Evolutionary conservation across 2,797 vertebrate genomes (phyloP).

Genomic region (Fistularia commersonii): DNA sequence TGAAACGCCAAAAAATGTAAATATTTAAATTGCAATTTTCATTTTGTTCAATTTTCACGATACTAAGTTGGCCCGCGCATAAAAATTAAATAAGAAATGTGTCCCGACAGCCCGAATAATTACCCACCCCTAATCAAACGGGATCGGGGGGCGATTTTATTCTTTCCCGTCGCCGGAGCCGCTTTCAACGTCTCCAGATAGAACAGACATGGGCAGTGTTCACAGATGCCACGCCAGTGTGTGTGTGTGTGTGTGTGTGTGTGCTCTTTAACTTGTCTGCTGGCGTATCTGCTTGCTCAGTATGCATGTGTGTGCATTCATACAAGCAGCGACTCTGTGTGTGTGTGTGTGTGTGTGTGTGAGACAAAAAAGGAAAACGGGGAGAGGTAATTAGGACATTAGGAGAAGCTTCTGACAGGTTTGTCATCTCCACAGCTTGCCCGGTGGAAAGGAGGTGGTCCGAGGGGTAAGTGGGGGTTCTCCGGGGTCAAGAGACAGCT

Average conservation of each 20-base stretch:
- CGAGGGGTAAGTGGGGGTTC: slow-evolving; percentile 66
- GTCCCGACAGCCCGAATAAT: too few species aligned
- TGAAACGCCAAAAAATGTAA: too few species aligned
- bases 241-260: too few species aligned
- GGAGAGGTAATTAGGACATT: slow-evolving; percentile 76
- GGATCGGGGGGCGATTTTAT: too few species aligned
- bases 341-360: slow-evolving; percentile 14
- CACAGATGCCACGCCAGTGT: slow-evolving; percentile 10
- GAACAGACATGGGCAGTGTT: slow-evolving; percentile 34
- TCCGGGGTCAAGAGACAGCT: slow-evolving; percentile 71
- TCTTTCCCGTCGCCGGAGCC: too few species aligned
- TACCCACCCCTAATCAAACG: too few species aligned
- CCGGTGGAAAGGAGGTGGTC: slow-evolving; percentile 68
- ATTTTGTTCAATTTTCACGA: too few species aligned
- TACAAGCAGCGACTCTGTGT: slow-evolving; percentile 7
- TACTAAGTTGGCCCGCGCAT: too few species aligned
- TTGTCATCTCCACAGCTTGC: slow-evolving; percentile 73
- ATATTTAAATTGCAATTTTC: too few species aligned
- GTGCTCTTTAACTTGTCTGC: slow-evolving; percentile 39
- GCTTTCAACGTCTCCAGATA: slow-evolving; percentile 24
- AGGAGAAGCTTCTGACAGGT: slow-evolving; percentile 76
- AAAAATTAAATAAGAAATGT: too few species aligned
- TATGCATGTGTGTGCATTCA: slow-evolving; percentile 27
- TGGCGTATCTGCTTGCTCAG: slow-evolving; percentile 51
- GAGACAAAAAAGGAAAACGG: slow-evolving; percentile 16